Conservation (phyloP, 2,888 invertebrate genomes). For the Kuschelorhynchus macadamiae region DNA sequence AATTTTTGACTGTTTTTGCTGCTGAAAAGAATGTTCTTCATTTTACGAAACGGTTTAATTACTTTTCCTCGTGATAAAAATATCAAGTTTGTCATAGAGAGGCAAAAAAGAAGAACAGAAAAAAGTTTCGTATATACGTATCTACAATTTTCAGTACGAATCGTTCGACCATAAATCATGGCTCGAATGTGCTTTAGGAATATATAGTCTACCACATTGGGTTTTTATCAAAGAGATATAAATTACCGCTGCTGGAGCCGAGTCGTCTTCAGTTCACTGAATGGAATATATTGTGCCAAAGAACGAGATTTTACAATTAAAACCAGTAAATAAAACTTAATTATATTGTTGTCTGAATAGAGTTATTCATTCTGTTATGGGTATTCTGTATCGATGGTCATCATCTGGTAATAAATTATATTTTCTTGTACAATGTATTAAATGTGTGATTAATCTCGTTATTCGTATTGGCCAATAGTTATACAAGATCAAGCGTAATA, state of each 20-base stretch:
- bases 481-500: too few relatives aligned
- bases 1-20: too few relatives aligned
- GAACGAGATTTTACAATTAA: slow-evolving; percentile 26
- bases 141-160: slow-evolving; percentile 30
- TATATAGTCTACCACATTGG: slow-evolving; percentile 34
- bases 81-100: too few relatives aligned
- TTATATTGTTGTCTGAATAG: slow-evolving; percentile 14
- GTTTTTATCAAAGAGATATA: slow-evolving; percentile 38
- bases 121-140: slow-evolving; percentile 12
- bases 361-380: neutral
- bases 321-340: slow-evolving; percentile 30
- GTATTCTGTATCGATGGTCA: neutral
- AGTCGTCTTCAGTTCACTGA: slow-evolving; percentile 36
- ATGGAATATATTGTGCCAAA: slow-evolving; percentile 21
- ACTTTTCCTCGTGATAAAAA: too few relatives aligned
- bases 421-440: too few relatives aligned
- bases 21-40: too few relatives aligned
- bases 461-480: too few relatives aligned
- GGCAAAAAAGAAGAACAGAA: too few relatives aligned
- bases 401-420: neutral
- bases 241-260: slow-evolving; percentile 25
- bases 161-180: slow-evolving; percentile 30
- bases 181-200: slow-evolving; percentile 33
- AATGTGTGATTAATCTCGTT: too few relatives aligned
- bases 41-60: too few relatives aligned